Evolutionary conservation across 1,140 invertebrate species (phyloP).

Genomic region (Phenacoccus solenopsis): DNA sequence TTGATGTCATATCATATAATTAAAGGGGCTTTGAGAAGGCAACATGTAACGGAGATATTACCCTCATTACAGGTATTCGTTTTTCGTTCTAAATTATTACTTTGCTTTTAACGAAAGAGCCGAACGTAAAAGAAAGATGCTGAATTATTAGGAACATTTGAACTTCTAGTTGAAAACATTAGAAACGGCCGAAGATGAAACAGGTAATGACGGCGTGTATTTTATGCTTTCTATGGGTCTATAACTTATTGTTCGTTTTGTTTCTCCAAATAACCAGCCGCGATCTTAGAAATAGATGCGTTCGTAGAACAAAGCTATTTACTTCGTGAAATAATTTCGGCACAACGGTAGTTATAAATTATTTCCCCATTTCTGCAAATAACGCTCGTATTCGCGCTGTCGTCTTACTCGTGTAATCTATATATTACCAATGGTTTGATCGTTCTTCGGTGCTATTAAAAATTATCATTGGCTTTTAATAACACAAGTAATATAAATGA

Average conservation of each 20-base stretch:
- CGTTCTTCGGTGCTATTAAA: too few species aligned
- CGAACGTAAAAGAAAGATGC: background rate
- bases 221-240: background rate
- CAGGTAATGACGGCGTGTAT: background rate
- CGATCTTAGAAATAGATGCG: background rate
- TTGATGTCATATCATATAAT: background rate
- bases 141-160: background rate
- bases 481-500: too few species aligned
- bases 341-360: constrained; percentile 2
- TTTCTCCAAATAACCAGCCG: background rate
- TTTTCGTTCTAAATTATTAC: background rate
- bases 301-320: background rate
- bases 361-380: background rate
- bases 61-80: background rate
- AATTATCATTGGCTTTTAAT: too few species aligned
- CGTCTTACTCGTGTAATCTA: background rate
- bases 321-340: background rate
- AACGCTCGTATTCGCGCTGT: background rate
- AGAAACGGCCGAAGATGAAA: background rate
- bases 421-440: background rate
- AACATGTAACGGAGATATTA: background rate
- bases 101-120: background rate
- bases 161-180: background rate
- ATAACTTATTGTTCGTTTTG: constrained; percentile 3
- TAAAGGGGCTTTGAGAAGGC: background rate